phyloP scores from a whole-genome alignment of 64 coral and sea anemone species.

The Pachyseris speciosa region DNA sequence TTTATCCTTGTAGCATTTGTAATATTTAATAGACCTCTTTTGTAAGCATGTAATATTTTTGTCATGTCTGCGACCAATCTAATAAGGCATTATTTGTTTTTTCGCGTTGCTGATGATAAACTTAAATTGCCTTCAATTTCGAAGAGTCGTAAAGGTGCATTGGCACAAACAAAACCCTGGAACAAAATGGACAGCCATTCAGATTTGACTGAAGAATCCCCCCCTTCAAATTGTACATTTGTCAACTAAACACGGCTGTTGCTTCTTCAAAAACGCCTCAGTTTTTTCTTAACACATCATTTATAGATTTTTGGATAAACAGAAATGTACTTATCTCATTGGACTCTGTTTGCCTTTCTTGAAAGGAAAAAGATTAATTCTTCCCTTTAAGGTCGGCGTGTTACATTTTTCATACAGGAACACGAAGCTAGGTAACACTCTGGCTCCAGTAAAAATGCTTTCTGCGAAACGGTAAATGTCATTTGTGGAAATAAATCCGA shows the following conservation, averaged over 20 bases:
- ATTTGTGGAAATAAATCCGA: no score
- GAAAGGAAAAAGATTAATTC: not conserved
- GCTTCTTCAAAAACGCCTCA: not conserved
- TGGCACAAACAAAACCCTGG: not conserved
- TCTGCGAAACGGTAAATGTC: no score
- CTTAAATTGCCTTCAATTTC: not conserved
- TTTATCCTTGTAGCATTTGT: no score
- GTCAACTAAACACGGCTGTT: not conserved
- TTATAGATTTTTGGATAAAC: not conserved
- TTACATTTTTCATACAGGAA: not conserved
- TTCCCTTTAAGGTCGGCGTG: no score
- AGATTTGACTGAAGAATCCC: not conserved
- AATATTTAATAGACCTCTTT: no score
- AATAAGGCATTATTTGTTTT: not conserved
- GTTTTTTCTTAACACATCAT: not conserved
- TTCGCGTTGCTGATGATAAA: not conserved
- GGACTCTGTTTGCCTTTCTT: constrained; percentile 1
- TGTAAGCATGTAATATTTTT: constrained; percentile 6
- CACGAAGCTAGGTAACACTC: not conserved
- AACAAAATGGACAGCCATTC: not conserved
- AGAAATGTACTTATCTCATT: not conserved
- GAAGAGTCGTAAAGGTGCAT: not conserved
- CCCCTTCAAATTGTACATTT: not conserved
- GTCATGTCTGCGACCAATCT: not conserved
- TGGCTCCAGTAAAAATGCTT: constrained; percentile 14